A percentile compares a stretch with the other conserved stretches of the same genome.
Evolutionary conservation across 2,113 vertebrate species (phyloP).

Genomic region (Sceloporus undulatus): DNA sequence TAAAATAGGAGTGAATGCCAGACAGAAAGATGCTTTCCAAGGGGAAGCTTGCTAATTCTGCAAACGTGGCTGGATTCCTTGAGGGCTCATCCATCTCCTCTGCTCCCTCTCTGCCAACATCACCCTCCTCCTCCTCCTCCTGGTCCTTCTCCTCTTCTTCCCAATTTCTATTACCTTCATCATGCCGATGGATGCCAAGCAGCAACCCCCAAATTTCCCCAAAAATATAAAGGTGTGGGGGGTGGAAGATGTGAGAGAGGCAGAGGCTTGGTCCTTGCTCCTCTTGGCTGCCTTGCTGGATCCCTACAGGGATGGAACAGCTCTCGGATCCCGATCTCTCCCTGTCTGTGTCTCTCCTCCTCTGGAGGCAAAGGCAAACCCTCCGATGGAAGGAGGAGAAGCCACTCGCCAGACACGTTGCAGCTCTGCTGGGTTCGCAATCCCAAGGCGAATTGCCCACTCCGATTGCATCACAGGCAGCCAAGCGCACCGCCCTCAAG

Average conservation of each 20-base stretch:
- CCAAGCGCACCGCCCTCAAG: background rate
- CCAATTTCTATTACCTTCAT: conserved; percentile 54
- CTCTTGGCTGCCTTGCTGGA: background rate
- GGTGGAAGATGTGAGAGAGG: background rate
- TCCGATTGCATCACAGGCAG: conserved; percentile 34
- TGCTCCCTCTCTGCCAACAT: background rate
- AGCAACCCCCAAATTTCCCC: background rate
- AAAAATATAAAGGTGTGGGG: background rate
- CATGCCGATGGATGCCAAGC: conserved; percentile 20
- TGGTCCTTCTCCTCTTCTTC: no score
- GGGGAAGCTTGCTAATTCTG: background rate
- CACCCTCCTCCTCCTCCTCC: background rate
- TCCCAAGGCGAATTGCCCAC: no score
- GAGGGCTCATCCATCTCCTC: background rate
- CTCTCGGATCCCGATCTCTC: background rate
- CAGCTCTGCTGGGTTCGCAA: background rate
- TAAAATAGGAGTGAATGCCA: no score
- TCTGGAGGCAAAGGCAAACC: accelerated
- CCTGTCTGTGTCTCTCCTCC: no score
- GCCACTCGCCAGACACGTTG: conserved; percentile 1
- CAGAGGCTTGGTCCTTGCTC: background rate
- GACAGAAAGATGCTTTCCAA: no score
- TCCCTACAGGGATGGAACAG: background rate
- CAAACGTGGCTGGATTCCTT: background rate
- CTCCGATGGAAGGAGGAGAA: accelerated